phyloP scores from a whole-genome alignment of 2,888 invertebrate species.

The Cybosia mesomella region DNA sequence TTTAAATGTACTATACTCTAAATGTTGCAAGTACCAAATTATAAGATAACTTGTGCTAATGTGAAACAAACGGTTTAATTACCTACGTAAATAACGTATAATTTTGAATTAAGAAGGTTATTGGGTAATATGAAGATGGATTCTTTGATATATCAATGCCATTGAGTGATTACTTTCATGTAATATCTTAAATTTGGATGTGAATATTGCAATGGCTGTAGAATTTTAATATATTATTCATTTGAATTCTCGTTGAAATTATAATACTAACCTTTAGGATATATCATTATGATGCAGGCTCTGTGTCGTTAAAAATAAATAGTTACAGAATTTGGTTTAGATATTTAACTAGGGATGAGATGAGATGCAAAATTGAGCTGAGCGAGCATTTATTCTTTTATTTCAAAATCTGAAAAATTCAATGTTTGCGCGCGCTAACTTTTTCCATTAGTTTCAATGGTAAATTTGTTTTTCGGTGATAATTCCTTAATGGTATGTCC shows the following conservation, averaged over 20 bases:
- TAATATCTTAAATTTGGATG: slow-evolving; percentile 23
- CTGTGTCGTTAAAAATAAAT: not conserved
- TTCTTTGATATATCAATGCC: slow-evolving; percentile 27
- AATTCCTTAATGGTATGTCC: too few relatives aligned
- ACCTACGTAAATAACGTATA: slow-evolving; percentile 17
- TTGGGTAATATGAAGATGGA: slow-evolving; percentile 29
- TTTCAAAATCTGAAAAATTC: too few relatives aligned
- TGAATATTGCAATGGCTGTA: slow-evolving; percentile 5
- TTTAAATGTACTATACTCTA: slow-evolving; percentile 23
- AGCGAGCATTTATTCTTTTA: too few relatives aligned
- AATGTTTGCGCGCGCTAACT: too few relatives aligned
- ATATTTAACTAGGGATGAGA: too few relatives aligned
- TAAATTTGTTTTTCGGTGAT: too few relatives aligned
- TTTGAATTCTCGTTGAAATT: not conserved
- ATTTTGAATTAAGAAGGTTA: slow-evolving; percentile 22
- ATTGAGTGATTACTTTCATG: slow-evolving; percentile 7
- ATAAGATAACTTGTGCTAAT: slow-evolving; percentile 27
- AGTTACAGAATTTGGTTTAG: too few relatives aligned
- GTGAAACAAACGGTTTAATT: slow-evolving; percentile 28
- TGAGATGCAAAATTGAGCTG: too few relatives aligned
- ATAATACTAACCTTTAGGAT: not conserved
- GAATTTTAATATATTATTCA: not conserved
- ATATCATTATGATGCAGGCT: not conserved
- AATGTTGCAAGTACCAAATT: slow-evolving; percentile 27
- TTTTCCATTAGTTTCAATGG: too few relatives aligned